Base-by-base conservation (phyloP, 2,888 invertebrate genomes). In the Aplocera efformata region DNA sequence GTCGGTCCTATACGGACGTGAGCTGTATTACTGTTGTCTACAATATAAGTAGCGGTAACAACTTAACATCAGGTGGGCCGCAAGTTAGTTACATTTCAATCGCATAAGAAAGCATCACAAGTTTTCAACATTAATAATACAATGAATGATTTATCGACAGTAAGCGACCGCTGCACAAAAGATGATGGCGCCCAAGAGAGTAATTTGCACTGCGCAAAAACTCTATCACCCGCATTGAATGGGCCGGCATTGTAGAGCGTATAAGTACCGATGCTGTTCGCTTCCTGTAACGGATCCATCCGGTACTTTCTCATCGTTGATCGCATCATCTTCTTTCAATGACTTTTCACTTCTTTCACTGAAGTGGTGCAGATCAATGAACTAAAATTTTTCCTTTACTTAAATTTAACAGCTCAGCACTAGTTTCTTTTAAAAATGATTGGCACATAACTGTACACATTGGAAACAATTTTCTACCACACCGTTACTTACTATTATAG, bases 131-230 rank as follows among this genome's bases (percentile, higher is more conserved):
- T 64, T 65, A 61, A 65, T 65, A 61, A 65, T 65, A 65, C 64
- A 61, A 53, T 49, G 48, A 60, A 72, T 72, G 67, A 75, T 75
- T 74, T 74, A 73, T 71, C 54, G 67, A 72, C 71, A 71, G 74
- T 72, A 67, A 71, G 60, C 58, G 21, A 60, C 63, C 63, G 58
- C 63, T 60, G 67, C 60, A 55, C 42, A 51, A 49, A 50, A 52
- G 50, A 53, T 48, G 59, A 63, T 54, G 65, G 64, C 65, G 60
- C 72, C 68, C 66, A 53, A 42, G 71, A 70, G 71, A 72, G 69
- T 63, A 72, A 77, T 77, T 78, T 69, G 58, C 62, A 56, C 43
- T 52, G 52, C 51, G 66, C 67, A 79, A 80, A 84, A 81, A 80
- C 65, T 60, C 48, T 62, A 61, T 57, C 59, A 53, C 45, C 56